Evolutionary conservation across 2,888 invertebrate genomes (phyloP).

Genomic region (Latrodectus hesperus): DNA sequence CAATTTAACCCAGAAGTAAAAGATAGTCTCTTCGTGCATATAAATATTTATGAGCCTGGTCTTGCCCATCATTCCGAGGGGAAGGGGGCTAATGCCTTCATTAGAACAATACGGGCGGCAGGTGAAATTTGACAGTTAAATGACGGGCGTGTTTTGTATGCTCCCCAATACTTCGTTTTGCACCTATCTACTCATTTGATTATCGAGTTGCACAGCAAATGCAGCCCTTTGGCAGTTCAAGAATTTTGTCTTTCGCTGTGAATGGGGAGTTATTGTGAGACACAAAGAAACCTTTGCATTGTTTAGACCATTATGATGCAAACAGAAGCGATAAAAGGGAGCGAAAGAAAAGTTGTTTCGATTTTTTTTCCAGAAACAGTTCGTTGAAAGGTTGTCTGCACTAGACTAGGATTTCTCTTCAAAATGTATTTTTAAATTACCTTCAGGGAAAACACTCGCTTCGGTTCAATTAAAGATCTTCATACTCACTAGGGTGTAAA

Average conservation of each 20-base stretch:
- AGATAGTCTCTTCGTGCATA: constrained; percentile 51
- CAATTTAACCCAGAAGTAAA: constrained; percentile 63
- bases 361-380: constrained; percentile 12
- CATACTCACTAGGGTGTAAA: background rate
- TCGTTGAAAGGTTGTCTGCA: background rate
- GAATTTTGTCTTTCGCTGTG: constrained; percentile 44
- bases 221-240: constrained; percentile 18
- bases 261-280: constrained; percentile 24
- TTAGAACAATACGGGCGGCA: constrained; percentile 59
- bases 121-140: constrained; percentile 65
- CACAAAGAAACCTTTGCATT: constrained; percentile 22
- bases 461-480: constrained; percentile 34
- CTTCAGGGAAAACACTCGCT: constrained; percentile 3
- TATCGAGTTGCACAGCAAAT: constrained; percentile 20
- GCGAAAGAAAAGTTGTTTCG: constrained; percentile 21
- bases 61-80: constrained; percentile 24
- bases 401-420: background rate
- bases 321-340: constrained; percentile 9
- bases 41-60: constrained; percentile 57
- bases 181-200: constrained; percentile 38
- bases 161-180: constrained; percentile 17
- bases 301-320: constrained; percentile 42
- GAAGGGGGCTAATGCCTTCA: constrained; percentile 54
- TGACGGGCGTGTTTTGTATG: constrained; percentile 59
- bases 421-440: constrained; percentile 46